phyloP scores from a whole-genome alignment of 2,797 vertebrate species.

The Cossypha dichroa region DNA sequence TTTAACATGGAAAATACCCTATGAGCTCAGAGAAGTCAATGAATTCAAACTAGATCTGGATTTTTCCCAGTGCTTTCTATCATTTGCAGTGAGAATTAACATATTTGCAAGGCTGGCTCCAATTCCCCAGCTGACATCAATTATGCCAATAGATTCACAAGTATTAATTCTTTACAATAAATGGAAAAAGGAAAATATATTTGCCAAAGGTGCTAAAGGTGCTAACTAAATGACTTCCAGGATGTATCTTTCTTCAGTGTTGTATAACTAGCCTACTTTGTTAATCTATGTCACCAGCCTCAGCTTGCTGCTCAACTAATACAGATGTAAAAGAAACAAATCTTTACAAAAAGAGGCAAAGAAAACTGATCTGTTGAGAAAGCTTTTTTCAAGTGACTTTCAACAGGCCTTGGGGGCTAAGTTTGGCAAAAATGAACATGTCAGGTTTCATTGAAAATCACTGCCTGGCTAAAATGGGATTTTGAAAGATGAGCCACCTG shows the following conservation, averaged over 20 bases:
- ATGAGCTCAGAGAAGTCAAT: neutral
- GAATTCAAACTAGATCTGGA: neutral
- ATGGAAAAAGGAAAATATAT: neutral
- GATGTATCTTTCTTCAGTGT: neutral
- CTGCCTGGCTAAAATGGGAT: constrained; percentile 60
- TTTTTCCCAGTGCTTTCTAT: neutral
- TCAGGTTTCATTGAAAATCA: constrained; percentile 69
- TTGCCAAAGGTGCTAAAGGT: neutral
- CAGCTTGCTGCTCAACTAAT: neutral
- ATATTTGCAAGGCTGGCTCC: neutral
- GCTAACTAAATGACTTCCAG: neutral
- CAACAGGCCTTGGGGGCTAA: constrained; percentile 51
- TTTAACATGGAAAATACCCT: constrained; percentile 7
- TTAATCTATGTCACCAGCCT: neutral
- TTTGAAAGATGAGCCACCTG: constrained; percentile 64
- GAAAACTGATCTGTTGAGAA: neutral
- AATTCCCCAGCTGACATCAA: constrained; percentile 1
- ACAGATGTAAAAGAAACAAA: neutral
- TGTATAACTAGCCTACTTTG: constrained; percentile 30
- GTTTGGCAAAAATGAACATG: constrained; percentile 66
- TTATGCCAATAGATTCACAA: neutral
- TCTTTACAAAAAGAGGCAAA: neutral
- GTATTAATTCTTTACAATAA: neutral
- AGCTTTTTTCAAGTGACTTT: constrained; percentile 41
- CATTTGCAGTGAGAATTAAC: neutral